A percentile compares a stretch with the other conserved stretches of the same genome.
These are phyloP conservation scores for Micromussa lordhowensis DNA, from an alignment of 92 coral and sea anemone genomes.

Conservation along the genomic window DNA sequence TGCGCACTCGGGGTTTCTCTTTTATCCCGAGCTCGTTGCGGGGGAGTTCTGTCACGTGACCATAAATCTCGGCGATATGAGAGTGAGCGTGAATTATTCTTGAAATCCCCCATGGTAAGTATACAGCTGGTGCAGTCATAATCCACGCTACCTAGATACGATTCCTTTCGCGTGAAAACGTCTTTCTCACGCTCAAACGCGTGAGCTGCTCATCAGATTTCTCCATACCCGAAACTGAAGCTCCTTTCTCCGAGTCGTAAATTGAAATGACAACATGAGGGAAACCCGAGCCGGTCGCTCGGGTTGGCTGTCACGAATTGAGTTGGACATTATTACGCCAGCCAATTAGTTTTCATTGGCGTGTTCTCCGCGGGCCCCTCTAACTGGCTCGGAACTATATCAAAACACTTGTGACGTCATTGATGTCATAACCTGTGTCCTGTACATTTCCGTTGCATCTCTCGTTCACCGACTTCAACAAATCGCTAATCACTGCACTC, in stretches of 20 bases:
- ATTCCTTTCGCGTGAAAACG: conserved; percentile 16
- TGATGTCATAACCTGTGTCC: conserved; percentile 2
- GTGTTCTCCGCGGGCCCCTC: conserved; percentile 21
- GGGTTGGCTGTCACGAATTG: conserved; percentile 18
- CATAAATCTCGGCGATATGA: conserved; percentile 56
- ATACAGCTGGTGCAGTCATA: conserved; percentile 2
- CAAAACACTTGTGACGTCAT: conserved; percentile 46
- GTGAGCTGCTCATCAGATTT: conserved; percentile 40
- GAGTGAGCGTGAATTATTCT: conserved; percentile 23
- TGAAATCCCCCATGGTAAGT: conserved; percentile 49
- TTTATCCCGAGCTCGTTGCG: conserved; percentile 70
- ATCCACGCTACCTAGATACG: conserved; percentile 15
- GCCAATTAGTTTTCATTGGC: conserved; percentile 44
- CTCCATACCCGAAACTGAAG: conserved; percentile 17
- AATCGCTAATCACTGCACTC: not conserved
- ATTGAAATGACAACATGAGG: conserved; percentile 7
- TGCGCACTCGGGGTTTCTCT: conserved; percentile 61
- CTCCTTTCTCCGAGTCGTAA: conserved; percentile 3
- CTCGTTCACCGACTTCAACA: conserved; percentile 13
- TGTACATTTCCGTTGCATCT: conserved; percentile 38
- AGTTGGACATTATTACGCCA: conserved; percentile 24
- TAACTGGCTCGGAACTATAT: conserved; percentile 25
- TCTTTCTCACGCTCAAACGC: conserved; percentile 14
- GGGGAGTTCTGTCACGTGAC: conserved; percentile 87
- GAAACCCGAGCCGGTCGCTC: conserved; percentile 10